Percentiles rank a stretch among this genome's conserved stretches.
Conservation (phyloP, 2,797 vertebrate genomes). For the Harpagifer antarcticus region DNA sequence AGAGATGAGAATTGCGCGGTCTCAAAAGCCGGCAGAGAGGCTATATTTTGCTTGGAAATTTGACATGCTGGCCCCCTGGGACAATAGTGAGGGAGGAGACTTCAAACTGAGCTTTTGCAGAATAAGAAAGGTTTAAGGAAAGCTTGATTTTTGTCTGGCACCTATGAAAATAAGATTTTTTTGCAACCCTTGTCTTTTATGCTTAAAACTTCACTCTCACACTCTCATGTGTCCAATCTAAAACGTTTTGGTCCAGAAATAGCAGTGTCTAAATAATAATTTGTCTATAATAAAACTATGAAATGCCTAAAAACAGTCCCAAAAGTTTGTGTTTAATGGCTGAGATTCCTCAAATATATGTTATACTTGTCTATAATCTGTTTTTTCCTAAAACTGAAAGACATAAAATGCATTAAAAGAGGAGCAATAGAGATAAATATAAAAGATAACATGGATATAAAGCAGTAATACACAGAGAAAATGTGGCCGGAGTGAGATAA, state of each 20-base stretch:
- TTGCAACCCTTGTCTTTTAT: neutral
- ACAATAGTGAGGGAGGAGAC: conserved; percentile 66
- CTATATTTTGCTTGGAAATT: conserved; percentile 69
- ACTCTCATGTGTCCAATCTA: neutral
- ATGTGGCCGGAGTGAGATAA: neutral
- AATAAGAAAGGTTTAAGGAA: conserved; percentile 20
- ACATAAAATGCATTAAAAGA: neutral
- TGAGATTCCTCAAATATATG: neutral
- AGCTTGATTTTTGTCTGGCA: conserved; percentile 20
- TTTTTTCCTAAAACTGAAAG: conserved; percentile 1
- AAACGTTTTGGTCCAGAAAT: neutral
- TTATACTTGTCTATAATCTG: neutral
- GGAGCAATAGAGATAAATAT: neutral
- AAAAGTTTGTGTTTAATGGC: neutral
- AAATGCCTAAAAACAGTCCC: neutral
- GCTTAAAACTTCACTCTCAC: neutral
- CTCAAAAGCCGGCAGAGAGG: conserved; percentile 67
- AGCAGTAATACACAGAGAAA: neutral
- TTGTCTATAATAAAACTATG: neutral
- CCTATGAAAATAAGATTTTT: conserved; percentile 22
- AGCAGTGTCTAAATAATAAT: neutral
- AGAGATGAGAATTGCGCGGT: conserved; percentile 74
- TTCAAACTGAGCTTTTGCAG: conserved; percentile 51
- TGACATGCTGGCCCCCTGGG: conserved; percentile 68
- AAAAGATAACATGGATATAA: neutral